phyloP scores from a whole-genome alignment of 92 coral and sea anemone species.

The Porites evermanni region DNA sequence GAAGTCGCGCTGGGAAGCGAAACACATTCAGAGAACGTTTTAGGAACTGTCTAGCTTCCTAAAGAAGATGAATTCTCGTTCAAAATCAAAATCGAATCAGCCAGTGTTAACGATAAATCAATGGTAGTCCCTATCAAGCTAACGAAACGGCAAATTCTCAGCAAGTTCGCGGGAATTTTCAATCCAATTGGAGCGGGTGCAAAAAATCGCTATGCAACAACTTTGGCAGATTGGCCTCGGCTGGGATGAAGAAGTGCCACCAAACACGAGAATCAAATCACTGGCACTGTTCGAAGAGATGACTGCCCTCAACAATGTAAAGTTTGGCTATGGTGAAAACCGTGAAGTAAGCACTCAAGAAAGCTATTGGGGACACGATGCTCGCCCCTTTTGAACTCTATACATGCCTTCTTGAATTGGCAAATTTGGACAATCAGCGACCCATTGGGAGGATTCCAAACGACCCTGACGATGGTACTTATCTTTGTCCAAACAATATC shows the following conservation, averaged over 20 bases:
- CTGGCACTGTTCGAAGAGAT: too few relatives aligned
- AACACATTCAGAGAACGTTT: conserved; percentile 14
- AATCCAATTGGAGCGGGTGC: conserved; percentile 66
- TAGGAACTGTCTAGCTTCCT: conserved; percentile 51
- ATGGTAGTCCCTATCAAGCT: background rate
- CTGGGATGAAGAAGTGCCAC: too few relatives aligned
- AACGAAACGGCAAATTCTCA: conserved; percentile 48
- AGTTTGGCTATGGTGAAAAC: conserved; percentile 44
- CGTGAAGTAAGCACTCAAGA: conserved; percentile 45
- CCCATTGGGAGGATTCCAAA: conserved; percentile 18
- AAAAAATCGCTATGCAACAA: conserved; percentile 50
- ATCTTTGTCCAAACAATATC: conserved; percentile 65
- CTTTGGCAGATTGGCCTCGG: too few relatives aligned
- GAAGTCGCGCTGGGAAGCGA: conserved; percentile 2
- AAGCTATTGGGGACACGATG: conserved; percentile 52
- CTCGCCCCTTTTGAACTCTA: conserved; percentile 71
- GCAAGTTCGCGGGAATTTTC: conserved; percentile 61
- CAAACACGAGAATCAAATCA: too few relatives aligned
- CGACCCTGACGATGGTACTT: conserved; percentile 68
- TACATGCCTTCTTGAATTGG: conserved; percentile 53
- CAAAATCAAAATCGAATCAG: conserved; percentile 22
- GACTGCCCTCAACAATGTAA: conserved; percentile 3
- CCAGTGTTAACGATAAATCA: background rate
- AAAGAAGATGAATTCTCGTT: conserved; percentile 44
- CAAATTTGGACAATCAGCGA: conserved; percentile 65